Percentiles rank a stretch among this genome's conserved stretches.
These are phyloP conservation scores for Synodontis membranacea DNA, from an alignment of 2,113 vertebrate species.

Conservation along the genomic window DNA sequence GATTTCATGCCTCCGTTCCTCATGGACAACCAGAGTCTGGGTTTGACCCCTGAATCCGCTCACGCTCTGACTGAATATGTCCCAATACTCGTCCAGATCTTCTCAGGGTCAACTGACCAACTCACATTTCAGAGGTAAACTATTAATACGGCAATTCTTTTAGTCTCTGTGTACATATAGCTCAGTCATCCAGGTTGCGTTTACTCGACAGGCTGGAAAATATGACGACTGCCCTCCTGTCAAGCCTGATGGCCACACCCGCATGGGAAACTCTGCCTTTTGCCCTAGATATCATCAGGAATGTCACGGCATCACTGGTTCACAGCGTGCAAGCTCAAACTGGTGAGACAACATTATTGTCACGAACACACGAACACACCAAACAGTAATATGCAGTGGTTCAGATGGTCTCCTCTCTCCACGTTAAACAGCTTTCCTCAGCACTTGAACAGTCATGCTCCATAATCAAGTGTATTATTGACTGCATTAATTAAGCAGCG, in stretches of 20 bases:
- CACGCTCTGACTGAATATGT: conserved; percentile 49
- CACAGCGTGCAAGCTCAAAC: conserved; percentile 55
- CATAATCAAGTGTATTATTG: too few relatives aligned
- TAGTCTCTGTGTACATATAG: not conserved
- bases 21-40: conserved; percentile 32
- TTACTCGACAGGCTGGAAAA: conserved; percentile 60
- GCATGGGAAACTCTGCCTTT: conserved; percentile 48
- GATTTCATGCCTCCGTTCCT: conserved; percentile 51
- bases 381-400: not conserved
- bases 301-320: conserved; percentile 31
- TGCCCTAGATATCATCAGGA: conserved; percentile 53
- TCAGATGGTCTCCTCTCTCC: not conserved
- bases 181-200: conserved; percentile 7
- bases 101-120: conserved; percentile 58
- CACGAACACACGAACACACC: not conserved
- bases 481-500: too few relatives aligned
- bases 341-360: conserved; percentile 57
- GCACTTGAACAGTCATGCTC: too few relatives aligned
- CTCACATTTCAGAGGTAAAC: conserved; percentile 67
- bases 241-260: conserved; percentile 51
- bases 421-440: not conserved
- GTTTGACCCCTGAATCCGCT: conserved; percentile 27
- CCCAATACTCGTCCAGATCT: conserved; percentile 61
- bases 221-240: conserved; percentile 58
- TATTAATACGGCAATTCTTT: not conserved